Base-by-base conservation (phyloP, 2,113 vertebrate genomes). In the Ictalurus furcatus region DNA sequence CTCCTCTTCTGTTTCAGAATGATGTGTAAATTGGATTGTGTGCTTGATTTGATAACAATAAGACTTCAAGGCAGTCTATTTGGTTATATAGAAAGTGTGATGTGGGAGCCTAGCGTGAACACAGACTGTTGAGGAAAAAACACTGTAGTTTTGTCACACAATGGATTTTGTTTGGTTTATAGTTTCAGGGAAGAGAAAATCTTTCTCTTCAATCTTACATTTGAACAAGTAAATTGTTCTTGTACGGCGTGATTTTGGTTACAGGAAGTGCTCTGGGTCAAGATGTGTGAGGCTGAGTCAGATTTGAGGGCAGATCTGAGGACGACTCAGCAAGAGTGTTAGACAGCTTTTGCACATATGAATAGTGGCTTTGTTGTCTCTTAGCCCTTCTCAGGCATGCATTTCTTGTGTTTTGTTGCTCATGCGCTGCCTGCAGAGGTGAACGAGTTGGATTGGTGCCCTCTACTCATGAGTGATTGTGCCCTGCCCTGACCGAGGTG, bases 1-100 rank as follows among this genome's bases (percentile, higher is more conserved):
- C 34, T 76, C 58, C 40, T 30, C 56, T 74, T 21, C 56, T 30
- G 7, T 86, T 74, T 85, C 48, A 71, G 73, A 79, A 65, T 87
- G 44, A 87, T 87, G 74, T 56, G 44, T 67, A 34, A 61, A 81
- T 87, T 87, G n/a, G 76, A 81, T 80, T 87, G 74, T 37, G 67
- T 58, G n/a, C 48, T 59, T 81, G 74, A 80, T 65, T 79, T 87
- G 86, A 81, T 67, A 65, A 65, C 52, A 63, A 80, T 65, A 40
- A 34, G 86, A 67, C 81, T 80, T 54, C 48, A 78, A 30, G 58
- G 9, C 40, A 28, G 76, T 11, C 58, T 34, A 56, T 67, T 85
- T 67, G n/a, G 52, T 81, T 81, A 56, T 56, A 19, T 19, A 11
- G 48, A 81, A 81, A 81, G 25, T 81, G 52, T 56, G 52, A 81